Percentiles rank a stretch among this genome's conserved stretches.
phyloP scores from a whole-genome alignment of 2,113 vertebrate species.

The Platanista minor region DNA sequence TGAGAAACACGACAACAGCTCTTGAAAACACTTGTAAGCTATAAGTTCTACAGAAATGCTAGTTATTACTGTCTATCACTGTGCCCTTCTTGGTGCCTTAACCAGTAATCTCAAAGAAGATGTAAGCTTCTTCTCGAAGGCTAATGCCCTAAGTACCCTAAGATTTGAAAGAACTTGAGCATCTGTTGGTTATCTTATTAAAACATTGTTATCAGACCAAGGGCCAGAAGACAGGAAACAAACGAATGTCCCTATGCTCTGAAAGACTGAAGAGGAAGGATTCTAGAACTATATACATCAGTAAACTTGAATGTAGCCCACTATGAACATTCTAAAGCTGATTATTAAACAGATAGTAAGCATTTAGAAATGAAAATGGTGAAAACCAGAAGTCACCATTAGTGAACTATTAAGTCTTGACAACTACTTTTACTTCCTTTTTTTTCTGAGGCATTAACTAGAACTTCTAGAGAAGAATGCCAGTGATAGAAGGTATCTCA shows the following conservation, averaged over 20 bases:
- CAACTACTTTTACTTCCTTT: neutral
- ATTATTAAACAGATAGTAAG: neutral
- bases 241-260: neutral
- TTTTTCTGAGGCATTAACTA: neutral
- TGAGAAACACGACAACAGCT: neutral
- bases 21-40: neutral
- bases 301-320: neutral
- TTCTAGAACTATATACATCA: neutral
- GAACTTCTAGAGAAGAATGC: neutral
- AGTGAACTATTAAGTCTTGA: neutral
- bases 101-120: neutral
- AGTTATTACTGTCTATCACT: neutral
- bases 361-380: constrained; percentile 1
- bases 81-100: neutral
- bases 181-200: neutral
- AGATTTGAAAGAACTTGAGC: neutral
- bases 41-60: neutral
- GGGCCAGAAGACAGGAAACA: neutral
- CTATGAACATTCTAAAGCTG: neutral
- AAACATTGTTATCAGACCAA: neutral
- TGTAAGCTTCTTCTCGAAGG: neutral
- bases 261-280: neutral
- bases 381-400: neutral
- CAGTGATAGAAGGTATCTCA: neutral
- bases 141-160: neutral